Evolutionary conservation across 2,113 vertebrate genomes (phyloP), one percentile per base, ranked within the genome.

Genomic region (Chaetura pelagica): DNA sequence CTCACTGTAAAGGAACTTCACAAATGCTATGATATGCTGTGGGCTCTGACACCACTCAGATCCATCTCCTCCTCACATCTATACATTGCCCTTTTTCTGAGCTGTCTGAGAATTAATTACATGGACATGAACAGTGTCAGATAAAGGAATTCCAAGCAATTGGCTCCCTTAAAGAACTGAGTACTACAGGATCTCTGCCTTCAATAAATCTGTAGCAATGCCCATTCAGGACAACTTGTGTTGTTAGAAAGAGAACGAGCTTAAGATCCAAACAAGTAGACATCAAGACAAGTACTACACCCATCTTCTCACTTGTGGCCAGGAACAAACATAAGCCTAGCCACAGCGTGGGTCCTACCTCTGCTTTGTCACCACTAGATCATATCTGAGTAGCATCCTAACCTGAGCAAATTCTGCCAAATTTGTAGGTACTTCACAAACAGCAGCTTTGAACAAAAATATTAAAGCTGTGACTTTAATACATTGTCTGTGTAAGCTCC

Each of bases 41-140:
- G 38, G 48, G 79, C 42, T 92, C 35, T 67, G 83, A 94, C 76
- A 94, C 88, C 44, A 29, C 92, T 94, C 59, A 93, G 94, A 95
- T 94, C 90, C 79, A 49, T 75, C 55, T 90, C 63, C 46, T 85
- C 58, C 76, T 96, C 80, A 86, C 72, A 96, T 94, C 89, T 75
- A 86, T 68, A 91, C 55, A 46, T 9, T 83, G 88, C 59, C 49
- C 67, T 69, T 87, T 85, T 85, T 57, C 78, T 58, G 30, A 90
- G 63, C 75, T 63, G 77, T 42, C 88, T 54, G 59, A 93, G 44
- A 97, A 95, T 90, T 95, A 95, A 97, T 92, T 94, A 86, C 9
- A 67, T 21, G 23, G 90, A 92, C 93, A 80, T 6, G 27, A 93
- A 83, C 6, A 83, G 32, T 7, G 7, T 44, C 27, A 73, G 80